Evolutionary conservation across 2,113 vertebrate genomes (phyloP).

Genomic region (Pteropus alecto): DNA sequence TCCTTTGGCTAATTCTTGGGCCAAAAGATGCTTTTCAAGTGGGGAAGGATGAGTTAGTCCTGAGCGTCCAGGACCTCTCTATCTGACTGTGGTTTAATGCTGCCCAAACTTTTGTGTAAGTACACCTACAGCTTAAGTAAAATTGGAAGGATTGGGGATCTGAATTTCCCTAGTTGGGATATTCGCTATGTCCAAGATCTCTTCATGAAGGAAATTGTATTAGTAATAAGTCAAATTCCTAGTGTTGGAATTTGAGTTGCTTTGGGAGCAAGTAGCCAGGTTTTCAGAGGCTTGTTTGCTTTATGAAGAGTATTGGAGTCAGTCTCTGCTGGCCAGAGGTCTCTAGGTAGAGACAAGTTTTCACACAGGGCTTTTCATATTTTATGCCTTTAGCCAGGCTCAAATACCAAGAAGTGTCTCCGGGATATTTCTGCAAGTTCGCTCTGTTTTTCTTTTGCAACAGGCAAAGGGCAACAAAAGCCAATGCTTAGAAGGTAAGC

Average conservation of each 20-base stretch:
- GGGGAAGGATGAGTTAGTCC: slow-evolving; percentile 53
- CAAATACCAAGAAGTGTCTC: slow-evolving; percentile 58
- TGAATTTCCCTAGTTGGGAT: slow-evolving; percentile 13
- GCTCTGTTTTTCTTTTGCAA: slow-evolving; percentile 54
- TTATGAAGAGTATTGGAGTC: slow-evolving; percentile 37
- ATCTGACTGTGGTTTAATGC: slow-evolving; percentile 54
- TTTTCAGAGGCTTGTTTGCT: slow-evolving; percentile 60
- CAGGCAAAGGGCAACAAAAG: slow-evolving; percentile 38
- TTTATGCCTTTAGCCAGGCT: slow-evolving; percentile 43
- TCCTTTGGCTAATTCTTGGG: slow-evolving; percentile 44
- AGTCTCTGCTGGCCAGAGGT: slow-evolving; percentile 49
- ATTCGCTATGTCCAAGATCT: slow-evolving; percentile 46
- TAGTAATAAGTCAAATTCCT: slow-evolving; percentile 50
- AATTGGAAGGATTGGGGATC: slow-evolving; percentile 57
- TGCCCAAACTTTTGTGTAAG: slow-evolving; percentile 67
- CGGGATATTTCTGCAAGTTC: slow-evolving; percentile 55
- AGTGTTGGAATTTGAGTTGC: slow-evolving; percentile 37
- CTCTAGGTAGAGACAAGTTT: slow-evolving; percentile 55
- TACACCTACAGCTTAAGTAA: slow-evolving; percentile 67
- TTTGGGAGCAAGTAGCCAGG: background rate
- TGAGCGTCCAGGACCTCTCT: background rate
- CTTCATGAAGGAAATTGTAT: slow-evolving; percentile 64
- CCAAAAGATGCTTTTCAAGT: slow-evolving; percentile 68
- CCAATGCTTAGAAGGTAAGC: slow-evolving; percentile 22
- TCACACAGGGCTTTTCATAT: slow-evolving; percentile 73